These are phyloP conservation scores for Folsomia candida DNA, from an alignment of 2,888 invertebrate genomes.

Conservation along the genomic window DNA sequence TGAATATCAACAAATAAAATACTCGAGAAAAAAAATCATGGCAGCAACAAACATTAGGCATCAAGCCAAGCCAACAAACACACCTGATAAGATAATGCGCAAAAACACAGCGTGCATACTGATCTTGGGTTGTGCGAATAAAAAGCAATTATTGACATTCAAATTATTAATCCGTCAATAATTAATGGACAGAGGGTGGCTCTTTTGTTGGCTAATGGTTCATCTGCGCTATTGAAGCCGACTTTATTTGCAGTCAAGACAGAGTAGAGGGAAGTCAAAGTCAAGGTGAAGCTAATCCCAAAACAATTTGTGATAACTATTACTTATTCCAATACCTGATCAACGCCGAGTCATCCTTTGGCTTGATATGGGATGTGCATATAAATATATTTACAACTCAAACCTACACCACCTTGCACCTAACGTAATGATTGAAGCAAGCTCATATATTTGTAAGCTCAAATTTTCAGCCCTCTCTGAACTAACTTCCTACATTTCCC, in stretches of 20 bases:
- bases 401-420: neutral
- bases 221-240: neutral
- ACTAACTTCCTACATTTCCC: too few relatives aligned
- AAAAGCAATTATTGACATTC: conserved; percentile 8
- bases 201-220: neutral
- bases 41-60: too few relatives aligned
- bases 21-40: too few relatives aligned
- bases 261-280: conserved; percentile 8
- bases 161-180: conserved; percentile 11
- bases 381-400: neutral
- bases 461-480: too few relatives aligned
- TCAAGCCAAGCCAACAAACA: neutral
- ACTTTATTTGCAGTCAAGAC: neutral
- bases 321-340: neutral
- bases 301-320: neutral
- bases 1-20: too few relatives aligned
- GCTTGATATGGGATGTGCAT: neutral
- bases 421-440: neutral
- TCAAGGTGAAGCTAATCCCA: conserved; percentile 9
- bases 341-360: neutral
- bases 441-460: too few relatives aligned
- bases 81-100: conserved; percentile 5
- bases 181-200: conserved; percentile 3
- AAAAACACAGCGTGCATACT: neutral
- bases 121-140: neutral